Percentiles rank a stretch among this genome's conserved stretches.
phyloP scores from a whole-genome alignment of 2,797 vertebrate genomes.

The Melanotaenia boesemani region DNA sequence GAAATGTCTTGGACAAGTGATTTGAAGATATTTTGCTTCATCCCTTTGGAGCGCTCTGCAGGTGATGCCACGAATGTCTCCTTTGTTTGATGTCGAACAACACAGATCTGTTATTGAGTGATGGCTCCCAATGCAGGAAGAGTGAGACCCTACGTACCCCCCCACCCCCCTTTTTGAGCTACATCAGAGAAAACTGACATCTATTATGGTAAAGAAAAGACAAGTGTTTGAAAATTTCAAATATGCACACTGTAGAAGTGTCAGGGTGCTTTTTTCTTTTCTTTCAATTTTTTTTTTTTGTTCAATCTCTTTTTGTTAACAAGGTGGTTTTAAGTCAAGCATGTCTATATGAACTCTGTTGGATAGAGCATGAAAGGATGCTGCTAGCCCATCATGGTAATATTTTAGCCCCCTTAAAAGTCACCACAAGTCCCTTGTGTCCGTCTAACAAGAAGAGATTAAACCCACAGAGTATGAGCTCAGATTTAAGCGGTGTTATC shows the following conservation, averaged over 20 bases:
- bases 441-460: constrained; percentile 74
- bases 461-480: constrained; percentile 61
- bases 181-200: constrained; percentile 99
- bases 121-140: constrained; percentile 94
- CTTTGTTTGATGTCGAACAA: constrained; percentile 96
- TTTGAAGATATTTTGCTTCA: constrained; percentile 99
- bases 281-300: constrained; percentile 68
- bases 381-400: constrained; percentile 86
- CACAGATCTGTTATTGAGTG: constrained; percentile 93
- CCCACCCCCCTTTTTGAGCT: constrained; percentile 85
- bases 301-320: constrained; percentile 91
- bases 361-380: constrained; percentile 93
- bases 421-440: constrained; percentile 88
- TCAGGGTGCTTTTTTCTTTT: constrained; percentile 93
- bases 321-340: constrained; percentile 97
- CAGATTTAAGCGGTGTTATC: constrained; percentile 51
- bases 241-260: constrained; percentile 88
- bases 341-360: constrained; percentile 96
- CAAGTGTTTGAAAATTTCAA: constrained; percentile 99
- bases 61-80: constrained; percentile 91
- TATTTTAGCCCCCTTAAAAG: constrained; percentile 91
- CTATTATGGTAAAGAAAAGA: constrained; percentile 99
- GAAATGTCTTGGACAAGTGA: constrained; percentile 99
- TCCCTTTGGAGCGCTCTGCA: constrained; percentile 94
- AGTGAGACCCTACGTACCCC: constrained; percentile 94